Evolutionary conservation across 2,888 invertebrate species (phyloP).

Genomic region (Ormyrus labotus): DNA sequence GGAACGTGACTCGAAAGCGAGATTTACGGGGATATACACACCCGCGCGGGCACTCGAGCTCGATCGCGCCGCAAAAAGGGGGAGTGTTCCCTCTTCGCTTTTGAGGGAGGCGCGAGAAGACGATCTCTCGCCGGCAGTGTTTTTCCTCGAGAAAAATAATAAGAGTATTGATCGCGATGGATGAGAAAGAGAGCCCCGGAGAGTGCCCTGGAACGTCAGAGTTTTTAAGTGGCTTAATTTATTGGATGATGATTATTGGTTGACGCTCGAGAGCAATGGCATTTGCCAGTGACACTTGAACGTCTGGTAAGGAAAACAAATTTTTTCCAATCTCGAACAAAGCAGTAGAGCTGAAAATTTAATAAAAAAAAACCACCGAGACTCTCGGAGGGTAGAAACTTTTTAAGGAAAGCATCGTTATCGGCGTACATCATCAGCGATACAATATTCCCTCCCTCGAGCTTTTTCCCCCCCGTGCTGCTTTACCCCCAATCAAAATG

Average conservation of each 20-base stretch:
- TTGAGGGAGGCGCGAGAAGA: not conserved
- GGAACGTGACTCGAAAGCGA: slow-evolving; percentile 64
- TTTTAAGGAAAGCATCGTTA: slow-evolving; percentile 49
- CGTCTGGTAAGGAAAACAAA: not conserved
- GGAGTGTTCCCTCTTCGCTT: slow-evolving; percentile 1
- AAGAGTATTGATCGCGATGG: slow-evolving; percentile 23
- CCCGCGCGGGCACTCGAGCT: slow-evolving; percentile 31
- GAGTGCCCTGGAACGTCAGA: slow-evolving; percentile 2
- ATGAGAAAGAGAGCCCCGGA: slow-evolving; percentile 16
- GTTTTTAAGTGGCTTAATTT: slow-evolving; percentile 14
- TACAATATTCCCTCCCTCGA: slow-evolving; percentile 42
- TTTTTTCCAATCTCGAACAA: too few relatives aligned
- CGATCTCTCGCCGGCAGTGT: not conserved
- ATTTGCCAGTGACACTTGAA: not conserved
- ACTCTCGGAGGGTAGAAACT: slow-evolving; percentile 9
- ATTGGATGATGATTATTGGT: slow-evolving; percentile 14
- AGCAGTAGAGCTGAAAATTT: too few relatives aligned
- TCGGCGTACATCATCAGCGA: slow-evolving; percentile 52
- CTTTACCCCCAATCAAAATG: slow-evolving; percentile 53
- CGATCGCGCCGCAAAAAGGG: slow-evolving; percentile 31
- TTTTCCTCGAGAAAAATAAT: slow-evolving; percentile 33
- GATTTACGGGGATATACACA: slow-evolving; percentile 61
- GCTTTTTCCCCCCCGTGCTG: slow-evolving; percentile 4
- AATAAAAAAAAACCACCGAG: too few relatives aligned
- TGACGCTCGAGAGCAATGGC: not conserved